Evolutionary conservation across 2,888 invertebrate species (phyloP), one percentile per base, ranked within the genome.

Genomic region (Nymphalis urticae): DNA sequence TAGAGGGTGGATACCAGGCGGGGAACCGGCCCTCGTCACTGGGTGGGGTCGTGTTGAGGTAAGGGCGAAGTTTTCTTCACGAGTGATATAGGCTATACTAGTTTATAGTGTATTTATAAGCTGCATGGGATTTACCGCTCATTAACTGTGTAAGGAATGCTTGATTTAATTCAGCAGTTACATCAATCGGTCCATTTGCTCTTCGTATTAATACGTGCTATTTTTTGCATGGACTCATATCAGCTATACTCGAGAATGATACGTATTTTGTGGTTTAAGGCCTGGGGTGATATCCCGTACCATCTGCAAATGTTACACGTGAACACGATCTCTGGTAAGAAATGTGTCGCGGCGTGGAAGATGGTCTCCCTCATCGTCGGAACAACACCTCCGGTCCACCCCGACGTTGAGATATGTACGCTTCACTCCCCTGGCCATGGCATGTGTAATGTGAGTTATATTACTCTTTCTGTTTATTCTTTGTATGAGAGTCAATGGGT

Each of bases 11-110:
- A 64, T 78, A 0, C 76, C 71, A 1, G 75, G 62, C 13, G 78
- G 75, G 0, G 75, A 79, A 0, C 53, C 54, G 6, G 71, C 73
- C 6, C 75, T 73, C 17, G 81, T 75, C 21, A 73, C 76, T 42
- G 82, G 83, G 1, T 83, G 81, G 81, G 83, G 83, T 5, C 65
- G 61, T 27, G 51, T 73, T 6, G 69, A 19, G 73, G 82, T 80
- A 63, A 76, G 74, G 58, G 13, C 2, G 10, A n/a, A 48, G 1
- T 10, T 17, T 13, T 53, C 21, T 6, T 19, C 13, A 13, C 42
- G 13, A 13, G 42, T 42, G 42, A 9, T 10, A 42, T n/a, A n/a
- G n/a, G n/a, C n/a, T n/a, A n/a, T n/a, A n/a, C n/a, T n/a, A n/a
- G n/a, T n/a, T n/a, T 13, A 13, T 4, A 42, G 13, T 10, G 32